These are phyloP conservation scores for Hydrozoanthus tunicans DNA, from an alignment of 64 coral and sea anemone genomes.

Conservation along the genomic window DNA sequence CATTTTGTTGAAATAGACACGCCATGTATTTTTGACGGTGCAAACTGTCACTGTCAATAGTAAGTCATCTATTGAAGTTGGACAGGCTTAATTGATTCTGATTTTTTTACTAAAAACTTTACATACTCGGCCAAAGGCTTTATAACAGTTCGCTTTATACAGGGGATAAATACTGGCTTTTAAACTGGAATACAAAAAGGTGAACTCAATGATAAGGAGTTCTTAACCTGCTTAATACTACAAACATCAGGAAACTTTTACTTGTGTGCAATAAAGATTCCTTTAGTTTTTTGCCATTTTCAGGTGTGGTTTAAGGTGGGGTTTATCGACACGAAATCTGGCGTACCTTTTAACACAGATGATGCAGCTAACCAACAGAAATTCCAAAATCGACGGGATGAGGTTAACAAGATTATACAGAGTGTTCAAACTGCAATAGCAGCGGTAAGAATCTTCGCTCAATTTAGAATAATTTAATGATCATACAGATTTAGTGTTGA, in stretches of 20 bases:
- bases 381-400: conserved; percentile 9
- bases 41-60: too few relatives aligned
- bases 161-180: background rate
- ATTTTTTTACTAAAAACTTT: too few relatives aligned
- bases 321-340: conserved; percentile 20
- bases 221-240: background rate
- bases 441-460: background rate
- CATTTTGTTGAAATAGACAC: too few relatives aligned
- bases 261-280: background rate
- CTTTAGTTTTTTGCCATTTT: background rate
- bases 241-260: background rate
- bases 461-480: too few relatives aligned
- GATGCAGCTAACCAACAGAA: conserved; percentile 16
- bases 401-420: background rate
- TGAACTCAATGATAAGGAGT: background rate
- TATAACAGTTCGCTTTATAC: too few relatives aligned
- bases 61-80: too few relatives aligned
- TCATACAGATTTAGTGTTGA: too few relatives aligned
- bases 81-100: too few relatives aligned
- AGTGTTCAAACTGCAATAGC: background rate
- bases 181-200: background rate
- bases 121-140: too few relatives aligned
- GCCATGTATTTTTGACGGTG: too few relatives aligned
- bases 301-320: conserved; percentile 27
- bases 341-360: conserved; percentile 37